Conservation (phyloP, 2,113 vertebrate species). For the Ophthalmotilapia sp. region DNA sequence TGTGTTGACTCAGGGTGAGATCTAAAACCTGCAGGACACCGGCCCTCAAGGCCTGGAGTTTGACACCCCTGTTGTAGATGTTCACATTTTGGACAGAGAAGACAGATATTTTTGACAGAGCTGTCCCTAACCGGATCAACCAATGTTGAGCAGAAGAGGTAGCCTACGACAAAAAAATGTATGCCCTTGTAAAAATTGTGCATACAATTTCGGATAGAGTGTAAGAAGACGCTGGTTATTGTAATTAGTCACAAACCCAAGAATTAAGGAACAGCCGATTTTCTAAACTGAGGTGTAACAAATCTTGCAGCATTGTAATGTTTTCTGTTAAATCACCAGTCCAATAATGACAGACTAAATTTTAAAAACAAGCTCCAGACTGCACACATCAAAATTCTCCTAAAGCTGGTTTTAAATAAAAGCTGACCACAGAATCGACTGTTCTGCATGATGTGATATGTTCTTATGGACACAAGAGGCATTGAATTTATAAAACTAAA, state of each 20-base stretch:
- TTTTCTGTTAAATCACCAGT: neutral
- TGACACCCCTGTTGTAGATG: neutral
- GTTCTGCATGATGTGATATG: neutral
- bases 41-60: neutral
- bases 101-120: neutral
- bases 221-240: neutral
- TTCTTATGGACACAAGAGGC: neutral
- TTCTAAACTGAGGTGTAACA: neutral
- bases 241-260: neutral
- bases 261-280: neutral
- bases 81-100: neutral
- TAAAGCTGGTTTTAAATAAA: neutral
- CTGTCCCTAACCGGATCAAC: neutral
- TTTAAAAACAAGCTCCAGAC: neutral
- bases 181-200: neutral
- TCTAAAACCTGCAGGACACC: neutral
- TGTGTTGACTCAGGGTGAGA: rapidly evolving
- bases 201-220: neutral
- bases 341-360: neutral
- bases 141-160: neutral
- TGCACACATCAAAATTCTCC: neutral
- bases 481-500: neutral
- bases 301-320: neutral
- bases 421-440: neutral
- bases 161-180: neutral